Percentiles rank a stretch among this genome's conserved stretches.
phyloP scores from a whole-genome alignment of 2,888 invertebrate species.

The Ophion costatus region DNA sequence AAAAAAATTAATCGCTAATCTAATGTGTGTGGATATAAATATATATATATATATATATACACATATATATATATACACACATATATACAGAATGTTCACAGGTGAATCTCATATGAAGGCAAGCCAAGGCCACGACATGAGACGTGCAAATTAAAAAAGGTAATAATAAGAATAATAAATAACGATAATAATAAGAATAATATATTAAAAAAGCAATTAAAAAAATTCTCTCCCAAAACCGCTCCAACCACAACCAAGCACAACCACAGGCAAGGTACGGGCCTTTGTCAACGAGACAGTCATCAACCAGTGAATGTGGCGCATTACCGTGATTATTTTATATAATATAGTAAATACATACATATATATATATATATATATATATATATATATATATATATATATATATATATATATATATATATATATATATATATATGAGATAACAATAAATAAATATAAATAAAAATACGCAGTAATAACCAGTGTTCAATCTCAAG shows the following conservation, averaged over 20 bases:
- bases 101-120: slow-evolving; percentile 83
- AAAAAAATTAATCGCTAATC: slow-evolving; percentile 72
- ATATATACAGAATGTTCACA: slow-evolving; percentile 77
- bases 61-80: slow-evolving; percentile 68
- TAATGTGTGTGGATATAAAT: slow-evolving; percentile 70
- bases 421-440: slow-evolving; percentile 57
- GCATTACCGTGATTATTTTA: slow-evolving; percentile 81
- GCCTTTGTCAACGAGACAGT: slow-evolving; percentile 82
- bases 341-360: slow-evolving; percentile 77
- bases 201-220: slow-evolving; percentile 80
- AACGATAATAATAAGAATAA: slow-evolving; percentile 73
- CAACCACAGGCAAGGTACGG: slow-evolving; percentile 83
- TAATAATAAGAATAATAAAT: slow-evolving; percentile 75
- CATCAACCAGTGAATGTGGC: slow-evolving; percentile 82
- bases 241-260: slow-evolving; percentile 84
- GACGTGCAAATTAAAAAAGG: slow-evolving; percentile 83
- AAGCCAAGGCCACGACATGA: slow-evolving; percentile 84
- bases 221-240: slow-evolving; percentile 83
- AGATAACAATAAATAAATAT: slow-evolving; percentile 47
- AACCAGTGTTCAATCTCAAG: slow-evolving; percentile 75
- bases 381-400: slow-evolving; percentile 67
- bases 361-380: slow-evolving; percentile 72
- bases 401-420: slow-evolving; percentile 55
- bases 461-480: slow-evolving; percentile 68
- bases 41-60: slow-evolving; percentile 70